These are phyloP conservation scores for Sinocyclocheilus rhinocerous DNA, from an alignment of 2,113 vertebrate genomes.

Conservation along the genomic window DNA sequence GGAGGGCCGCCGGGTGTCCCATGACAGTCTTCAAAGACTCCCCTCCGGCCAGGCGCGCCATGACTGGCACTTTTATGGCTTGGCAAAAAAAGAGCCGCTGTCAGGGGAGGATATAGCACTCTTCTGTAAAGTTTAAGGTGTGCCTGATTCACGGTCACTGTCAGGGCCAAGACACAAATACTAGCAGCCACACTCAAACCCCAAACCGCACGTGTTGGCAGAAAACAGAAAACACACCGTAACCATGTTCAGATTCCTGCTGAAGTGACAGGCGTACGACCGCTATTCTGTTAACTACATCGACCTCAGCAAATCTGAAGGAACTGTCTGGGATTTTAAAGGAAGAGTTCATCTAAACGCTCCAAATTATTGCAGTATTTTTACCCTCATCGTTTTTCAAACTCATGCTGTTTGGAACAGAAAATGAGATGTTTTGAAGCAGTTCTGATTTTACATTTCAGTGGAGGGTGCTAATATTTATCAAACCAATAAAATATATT, in stretches of 20 bases:
- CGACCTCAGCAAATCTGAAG: background rate
- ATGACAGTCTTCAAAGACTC: constrained; percentile 56
- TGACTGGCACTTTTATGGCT: constrained; percentile 58
- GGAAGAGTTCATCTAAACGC: background rate
- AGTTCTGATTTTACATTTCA: background rate
- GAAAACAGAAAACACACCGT: constrained; percentile 1
- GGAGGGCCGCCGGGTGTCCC: constrained; percentile 41
- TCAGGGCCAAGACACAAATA: constrained; percentile 42
- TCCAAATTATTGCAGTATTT: background rate
- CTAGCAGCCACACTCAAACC: constrained; percentile 41
- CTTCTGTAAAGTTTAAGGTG: constrained; percentile 37
- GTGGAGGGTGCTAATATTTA: too few relatives aligned
- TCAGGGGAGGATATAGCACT: constrained; percentile 49
- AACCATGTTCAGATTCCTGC: background rate
- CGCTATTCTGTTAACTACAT: background rate
- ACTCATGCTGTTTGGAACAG: background rate
- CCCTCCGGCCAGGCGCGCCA: background rate
- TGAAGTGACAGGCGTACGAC: background rate
- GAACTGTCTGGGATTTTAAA: background rate
- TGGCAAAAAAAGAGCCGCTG: constrained; percentile 48
- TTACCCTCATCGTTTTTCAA: background rate
- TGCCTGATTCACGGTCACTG: constrained; percentile 42
- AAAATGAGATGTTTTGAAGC: background rate
- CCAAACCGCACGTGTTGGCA: constrained; percentile 37
- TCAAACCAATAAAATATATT: too few relatives aligned